Conservation (phyloP, 2,888 invertebrate genomes). For the Myathropa florea region DNA sequence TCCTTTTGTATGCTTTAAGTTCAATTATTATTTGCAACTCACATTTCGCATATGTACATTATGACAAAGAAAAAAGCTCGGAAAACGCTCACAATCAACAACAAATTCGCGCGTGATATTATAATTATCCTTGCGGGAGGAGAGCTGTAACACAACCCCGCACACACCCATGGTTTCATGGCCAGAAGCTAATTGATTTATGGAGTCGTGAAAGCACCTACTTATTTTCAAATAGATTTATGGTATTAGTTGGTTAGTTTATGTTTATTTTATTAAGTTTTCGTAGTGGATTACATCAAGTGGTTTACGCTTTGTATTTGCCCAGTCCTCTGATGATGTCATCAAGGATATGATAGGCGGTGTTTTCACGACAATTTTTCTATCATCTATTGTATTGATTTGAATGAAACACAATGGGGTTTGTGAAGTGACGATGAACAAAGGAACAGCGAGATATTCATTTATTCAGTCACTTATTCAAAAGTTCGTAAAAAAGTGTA, state of each 20-base stretch:
- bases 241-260: constrained; percentile 56
- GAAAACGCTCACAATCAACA: constrained; percentile 58
- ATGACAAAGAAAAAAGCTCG: constrained; percentile 27
- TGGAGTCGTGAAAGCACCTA: constrained; percentile 66
- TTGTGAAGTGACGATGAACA: constrained; percentile 54
- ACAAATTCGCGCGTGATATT: constrained; percentile 36
- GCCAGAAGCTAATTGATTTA: constrained; percentile 61
- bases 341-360: constrained; percentile 38
- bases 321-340: constrained; percentile 42
- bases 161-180: constrained; percentile 8
- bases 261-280: constrained; percentile 48
- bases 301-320: neutral
- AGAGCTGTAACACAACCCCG: neutral
- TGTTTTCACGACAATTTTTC: neutral
- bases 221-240: constrained; percentile 62
- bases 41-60: constrained; percentile 13
- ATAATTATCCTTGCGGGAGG: constrained; percentile 34
- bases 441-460: constrained; percentile 6
- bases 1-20: constrained; percentile 17
- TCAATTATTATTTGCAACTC: constrained; percentile 49
- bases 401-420: constrained; percentile 28
- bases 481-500: neutral
- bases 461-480: neutral
- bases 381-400: neutral
- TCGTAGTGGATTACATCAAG: constrained; percentile 34